Evolutionary conservation across 2,113 vertebrate genomes (phyloP).

Genomic region (Amazona guildingii): DNA sequence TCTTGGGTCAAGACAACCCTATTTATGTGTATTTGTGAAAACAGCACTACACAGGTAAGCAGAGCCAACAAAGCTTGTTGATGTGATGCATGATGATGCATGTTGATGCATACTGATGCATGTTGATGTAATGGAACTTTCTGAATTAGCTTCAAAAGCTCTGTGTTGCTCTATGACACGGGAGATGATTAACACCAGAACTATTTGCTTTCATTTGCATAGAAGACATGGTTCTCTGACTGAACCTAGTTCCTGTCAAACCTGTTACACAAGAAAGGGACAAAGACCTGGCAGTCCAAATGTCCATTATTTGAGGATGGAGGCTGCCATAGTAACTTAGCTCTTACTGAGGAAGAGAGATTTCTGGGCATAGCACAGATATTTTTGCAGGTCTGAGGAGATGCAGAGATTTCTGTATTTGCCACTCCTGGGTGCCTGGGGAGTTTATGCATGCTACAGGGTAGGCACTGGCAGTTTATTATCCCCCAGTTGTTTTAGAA

Average conservation of each 20-base stretch:
- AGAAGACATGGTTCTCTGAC: not conserved
- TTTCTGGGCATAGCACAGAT: not conserved
- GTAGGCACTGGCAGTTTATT: not conserved
- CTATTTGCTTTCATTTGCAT: conserved; percentile 9
- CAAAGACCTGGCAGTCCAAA: not conserved
- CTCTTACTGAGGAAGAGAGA: not conserved
- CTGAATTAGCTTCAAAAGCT: conserved; percentile 15
- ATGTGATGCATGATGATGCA: not conserved
- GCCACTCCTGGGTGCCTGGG: not conserved
- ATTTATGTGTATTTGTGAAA: not conserved
- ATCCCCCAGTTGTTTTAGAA: not conserved
- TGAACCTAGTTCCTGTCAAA: not conserved
- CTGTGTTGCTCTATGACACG: not conserved
- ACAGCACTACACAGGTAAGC: not conserved
- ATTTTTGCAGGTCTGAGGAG: not conserved
- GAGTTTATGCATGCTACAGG: not conserved
- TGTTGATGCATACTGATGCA: not conserved
- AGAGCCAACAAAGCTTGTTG: not conserved
- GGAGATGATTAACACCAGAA: conserved; percentile 9
- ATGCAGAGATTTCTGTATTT: not conserved
- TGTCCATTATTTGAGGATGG: not conserved
- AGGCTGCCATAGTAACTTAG: not conserved
- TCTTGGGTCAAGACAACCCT: not conserved
- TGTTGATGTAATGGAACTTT: not conserved
- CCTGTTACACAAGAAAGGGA: not conserved